Evolutionary conservation across 2,797 vertebrate genomes (phyloP).

Genomic region (Stomatorhinus walkeri): DNA sequence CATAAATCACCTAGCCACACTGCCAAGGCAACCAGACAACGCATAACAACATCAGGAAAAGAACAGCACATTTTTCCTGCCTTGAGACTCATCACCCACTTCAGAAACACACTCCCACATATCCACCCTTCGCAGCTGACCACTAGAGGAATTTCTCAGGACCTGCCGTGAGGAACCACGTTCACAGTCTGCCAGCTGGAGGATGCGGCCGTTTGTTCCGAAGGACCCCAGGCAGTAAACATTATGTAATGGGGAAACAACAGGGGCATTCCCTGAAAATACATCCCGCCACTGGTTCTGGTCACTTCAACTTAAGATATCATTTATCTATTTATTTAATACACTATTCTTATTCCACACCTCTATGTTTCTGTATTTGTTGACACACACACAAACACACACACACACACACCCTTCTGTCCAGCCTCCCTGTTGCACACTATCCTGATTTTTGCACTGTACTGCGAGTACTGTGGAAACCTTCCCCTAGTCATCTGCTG

Average conservation of each 20-base stretch:
- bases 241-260: conserved; percentile 32
- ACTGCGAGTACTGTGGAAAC: background rate
- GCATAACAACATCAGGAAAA: conserved; percentile 38
- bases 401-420: background rate
- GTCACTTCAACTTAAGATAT: background rate
- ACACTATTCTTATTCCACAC: background rate
- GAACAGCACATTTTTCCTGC: conserved; percentile 37
- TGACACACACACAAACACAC: background rate
- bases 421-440: background rate
- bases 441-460: background rate
- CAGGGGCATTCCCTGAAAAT: background rate
- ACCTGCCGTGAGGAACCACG: background rate
- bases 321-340: background rate
- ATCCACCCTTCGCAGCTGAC: background rate
- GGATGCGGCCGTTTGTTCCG: conserved; percentile 26
- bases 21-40: conserved; percentile 43
- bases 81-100: conserved; percentile 16
- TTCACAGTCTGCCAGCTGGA: conserved; percentile 21
- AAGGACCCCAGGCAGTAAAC: conserved; percentile 32
- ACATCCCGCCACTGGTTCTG: background rate
- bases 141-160: background rate
- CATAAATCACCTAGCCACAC: conserved; percentile 39
- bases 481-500: background rate
- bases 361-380: background rate
- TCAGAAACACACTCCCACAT: background rate